Base-by-base conservation (phyloP, 2,113 vertebrate species). In the Theropithecus gelada region DNA sequence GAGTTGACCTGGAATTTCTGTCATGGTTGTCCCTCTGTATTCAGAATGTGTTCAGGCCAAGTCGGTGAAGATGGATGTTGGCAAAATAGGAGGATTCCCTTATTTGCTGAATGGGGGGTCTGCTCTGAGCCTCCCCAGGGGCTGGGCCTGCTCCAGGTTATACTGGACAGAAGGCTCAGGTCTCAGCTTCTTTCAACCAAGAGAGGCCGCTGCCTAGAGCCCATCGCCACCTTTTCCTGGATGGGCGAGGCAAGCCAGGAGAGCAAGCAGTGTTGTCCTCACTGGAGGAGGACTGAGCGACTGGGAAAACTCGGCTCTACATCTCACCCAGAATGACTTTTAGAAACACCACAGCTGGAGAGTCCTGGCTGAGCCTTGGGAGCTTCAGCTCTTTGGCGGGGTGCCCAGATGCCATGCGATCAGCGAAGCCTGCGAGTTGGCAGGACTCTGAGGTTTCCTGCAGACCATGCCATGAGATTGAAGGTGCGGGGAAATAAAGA, bases 1-100 rank as follows among this genome's bases (percentile, higher is more conserved):
- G 90, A 96, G 87, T 40, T 98, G 98, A 98, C 84, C 79, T 40
- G 35, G 64, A 70, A 52, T 30, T 84, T 80, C 52, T 27, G 72
- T n/a, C 11, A 0, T 0, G 1, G 8, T 10, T 35, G 30, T 59
- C 18, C 17, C 8, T 76, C 45, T 87, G 89, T 0, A 45, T 43
- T 72, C 78, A 35, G n/a, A 16, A 7, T 38, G 40, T 61, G 45
- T 76, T 66, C 75, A 78, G 59, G 70, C 70, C 13, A 1, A 64
- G 43, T 61, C 4, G 2, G 7, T 52, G 86, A 87, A 90, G 75
- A 57, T 23, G 40, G 59, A 61, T 7, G 2, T 20, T 61, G 35
- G 64, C 73, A 61, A 7, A 57, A 61, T 45, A 30, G 11, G 59
- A 90, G 43, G 66, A 61, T 23, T 40, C 25, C 48, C 8, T 27